These are phyloP conservation scores for Macrobrachium nipponense DNA, from an alignment of 1,140 invertebrate genomes.

Conservation along the genomic window DNA sequence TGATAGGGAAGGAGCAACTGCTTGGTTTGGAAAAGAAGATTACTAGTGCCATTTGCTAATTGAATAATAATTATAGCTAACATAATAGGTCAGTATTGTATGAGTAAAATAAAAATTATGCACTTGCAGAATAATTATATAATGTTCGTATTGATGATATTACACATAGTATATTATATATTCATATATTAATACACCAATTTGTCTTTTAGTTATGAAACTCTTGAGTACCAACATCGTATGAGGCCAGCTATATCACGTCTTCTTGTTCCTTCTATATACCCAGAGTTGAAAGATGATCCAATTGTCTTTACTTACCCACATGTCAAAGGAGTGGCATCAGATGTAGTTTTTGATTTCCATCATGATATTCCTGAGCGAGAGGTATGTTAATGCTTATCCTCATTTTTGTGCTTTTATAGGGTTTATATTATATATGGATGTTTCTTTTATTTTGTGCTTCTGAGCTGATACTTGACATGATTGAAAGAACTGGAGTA, in stretches of 20 bases:
- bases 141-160: too few species aligned
- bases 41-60: too few species aligned
- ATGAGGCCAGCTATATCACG: constrained; percentile 62
- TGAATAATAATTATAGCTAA: too few species aligned
- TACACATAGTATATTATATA: too few species aligned
- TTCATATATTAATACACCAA: too few species aligned
- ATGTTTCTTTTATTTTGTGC: background rate
- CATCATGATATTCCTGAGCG: constrained; percentile 53
- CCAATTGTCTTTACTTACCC: constrained; percentile 45
- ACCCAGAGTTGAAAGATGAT: constrained; percentile 56
- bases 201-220: constrained; percentile 44
- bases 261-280: constrained; percentile 60
- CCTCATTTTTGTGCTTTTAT: background rate
- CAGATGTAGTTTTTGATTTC: constrained; percentile 62
- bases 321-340: constrained; percentile 50
- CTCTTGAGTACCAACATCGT: constrained; percentile 62
- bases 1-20: too few species aligned
- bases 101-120: too few species aligned
- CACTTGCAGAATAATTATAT: too few species aligned
- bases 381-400: constrained; percentile 15
- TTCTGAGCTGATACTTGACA: too few species aligned
- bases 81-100: too few species aligned
- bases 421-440: background rate
- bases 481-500: too few species aligned
- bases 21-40: too few species aligned